These are phyloP conservation scores for Automeris io DNA, from an alignment of 2,888 invertebrate genomes.

Conservation along the genomic window DNA sequence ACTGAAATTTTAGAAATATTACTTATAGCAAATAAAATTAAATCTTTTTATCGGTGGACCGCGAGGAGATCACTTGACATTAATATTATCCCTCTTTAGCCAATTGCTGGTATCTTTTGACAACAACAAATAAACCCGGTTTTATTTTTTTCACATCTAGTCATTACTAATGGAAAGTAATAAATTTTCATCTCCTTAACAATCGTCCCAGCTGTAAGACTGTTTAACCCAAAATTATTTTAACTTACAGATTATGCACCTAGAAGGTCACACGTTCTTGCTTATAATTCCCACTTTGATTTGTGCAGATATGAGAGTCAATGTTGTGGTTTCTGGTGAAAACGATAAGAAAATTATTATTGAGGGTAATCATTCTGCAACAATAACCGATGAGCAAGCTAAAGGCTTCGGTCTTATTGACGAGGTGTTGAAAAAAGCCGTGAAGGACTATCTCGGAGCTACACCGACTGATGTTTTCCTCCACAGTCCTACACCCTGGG, in stretches of 20 bases:
- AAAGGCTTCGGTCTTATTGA: conserved; percentile 24
- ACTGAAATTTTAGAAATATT: no score
- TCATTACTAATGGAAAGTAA: no score
- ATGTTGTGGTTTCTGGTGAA: conserved; percentile 10
- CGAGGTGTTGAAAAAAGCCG: conserved; percentile 19
- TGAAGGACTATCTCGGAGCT: conserved; percentile 17
- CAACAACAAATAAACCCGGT: no score
- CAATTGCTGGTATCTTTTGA: no score
- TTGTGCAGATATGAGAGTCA: conserved; percentile 10
- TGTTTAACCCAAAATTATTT: no score
- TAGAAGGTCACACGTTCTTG: not conserved
- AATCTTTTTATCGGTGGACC: no score
- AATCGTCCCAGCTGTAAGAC: no score
- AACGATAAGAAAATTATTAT: conserved; percentile 10
- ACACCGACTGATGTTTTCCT: conserved; percentile 27
- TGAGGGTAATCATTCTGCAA: conserved; percentile 15
- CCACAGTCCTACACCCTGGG: conserved; percentile 34
- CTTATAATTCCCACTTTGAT: conserved; percentile 10
- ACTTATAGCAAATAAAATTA: no score
- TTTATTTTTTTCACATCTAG: no score
- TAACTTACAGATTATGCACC: not conserved
- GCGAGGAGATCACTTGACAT: no score
- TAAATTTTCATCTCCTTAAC: no score
- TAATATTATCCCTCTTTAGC: no score
- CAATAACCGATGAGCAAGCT: conserved; percentile 27